A percentile compares a stretch with the other conserved stretches of the same genome.
Evolutionary conservation across 2,888 invertebrate species (phyloP).

Genomic region (Andricus quercusramuli): DNA sequence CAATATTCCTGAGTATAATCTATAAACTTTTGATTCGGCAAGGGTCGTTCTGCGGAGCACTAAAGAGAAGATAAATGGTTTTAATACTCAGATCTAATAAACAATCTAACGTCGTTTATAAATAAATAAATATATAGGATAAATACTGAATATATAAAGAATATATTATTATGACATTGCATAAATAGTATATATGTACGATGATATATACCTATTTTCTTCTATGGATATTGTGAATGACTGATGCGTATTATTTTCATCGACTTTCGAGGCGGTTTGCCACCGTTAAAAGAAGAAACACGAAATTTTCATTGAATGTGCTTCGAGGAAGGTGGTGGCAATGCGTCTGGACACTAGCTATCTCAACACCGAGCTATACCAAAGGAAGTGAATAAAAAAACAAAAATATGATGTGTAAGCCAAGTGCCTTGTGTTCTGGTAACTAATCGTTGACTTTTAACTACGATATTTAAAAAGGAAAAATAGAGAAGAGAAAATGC

Average conservation of each 20-base stretch:
- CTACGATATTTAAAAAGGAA: constrained; percentile 60
- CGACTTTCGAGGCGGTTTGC: constrained; percentile 53
- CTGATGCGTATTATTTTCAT: constrained; percentile 64
- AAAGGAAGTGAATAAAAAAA: constrained; percentile 57
- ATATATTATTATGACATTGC: constrained; percentile 63
- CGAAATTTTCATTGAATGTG: background rate
- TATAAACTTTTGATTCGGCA: background rate
- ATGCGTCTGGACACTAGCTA: constrained; percentile 56
- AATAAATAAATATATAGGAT: constrained; percentile 65
- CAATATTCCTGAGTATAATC: background rate
- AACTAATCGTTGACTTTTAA: constrained; percentile 77
- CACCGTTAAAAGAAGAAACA: constrained; percentile 2
- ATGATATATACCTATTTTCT: constrained; percentile 72
- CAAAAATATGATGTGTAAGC: constrained; percentile 74
- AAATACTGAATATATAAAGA: constrained; percentile 60
- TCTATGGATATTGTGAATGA: constrained; percentile 74
- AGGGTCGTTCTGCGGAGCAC: constrained; percentile 33
- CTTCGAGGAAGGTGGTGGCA: constrained; percentile 28
- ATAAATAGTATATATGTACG: constrained; percentile 66
- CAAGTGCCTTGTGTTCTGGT: constrained; percentile 78
- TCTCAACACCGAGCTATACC: constrained; percentile 71
- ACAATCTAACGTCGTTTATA: constrained; percentile 71
- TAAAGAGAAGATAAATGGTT: constrained; percentile 54
- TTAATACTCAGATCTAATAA: constrained; percentile 70
- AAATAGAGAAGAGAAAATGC: constrained; percentile 34